Base-by-base conservation (phyloP, 1,140 invertebrate species). In the Drosophila equinoxialis region DNA sequence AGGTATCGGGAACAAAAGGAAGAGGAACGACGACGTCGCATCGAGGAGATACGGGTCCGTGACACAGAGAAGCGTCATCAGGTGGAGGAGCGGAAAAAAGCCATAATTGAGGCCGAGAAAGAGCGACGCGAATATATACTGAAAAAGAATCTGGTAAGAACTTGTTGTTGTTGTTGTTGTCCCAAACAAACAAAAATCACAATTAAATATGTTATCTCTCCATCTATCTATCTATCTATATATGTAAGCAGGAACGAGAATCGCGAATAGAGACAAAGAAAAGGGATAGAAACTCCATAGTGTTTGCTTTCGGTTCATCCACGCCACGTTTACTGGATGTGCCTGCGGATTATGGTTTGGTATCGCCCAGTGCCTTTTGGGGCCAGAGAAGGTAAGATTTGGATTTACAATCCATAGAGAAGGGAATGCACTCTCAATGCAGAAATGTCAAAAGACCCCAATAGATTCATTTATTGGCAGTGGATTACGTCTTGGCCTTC, bases 251-350 rank as follows among this genome's bases (percentile, higher is more conserved):
- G 93, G 97, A 97, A 91, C 94, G 96, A 70, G 96, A 97, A 82
- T 96, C 96, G 54, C 94, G 96, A 73, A 93, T 97, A 77, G 96
- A 97, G 92, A 94, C 95, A 39, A 96, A 95, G 90, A 94, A 93
- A 80, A 94, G 94, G 83, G 95, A 96, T 86, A 93, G 95, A 74
- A 95, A 94, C 92, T 94, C 93, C 42, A 93, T 94, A 74, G 87
- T 72, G 61, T 98, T 97, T 93, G 97, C 97, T 39, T 98, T 98
- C 93, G 97, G 97, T 45, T 97, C 96, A 83, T 97, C 96, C 65
- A 97, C 96, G 57, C 96, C 97, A 62, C 93, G 97, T 67, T 96
- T 97, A 93, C 92, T 97, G 78, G 97, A 97, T 89, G 84, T 87
- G 87, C 96, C 96, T 30, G 94, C 95, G 42, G 96, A 97, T 92